A percentile compares a stretch with the other conserved stretches of the same genome.
Conservation (phyloP, 2,888 invertebrate genomes). For the Steinernema carpocapsae region DNA sequence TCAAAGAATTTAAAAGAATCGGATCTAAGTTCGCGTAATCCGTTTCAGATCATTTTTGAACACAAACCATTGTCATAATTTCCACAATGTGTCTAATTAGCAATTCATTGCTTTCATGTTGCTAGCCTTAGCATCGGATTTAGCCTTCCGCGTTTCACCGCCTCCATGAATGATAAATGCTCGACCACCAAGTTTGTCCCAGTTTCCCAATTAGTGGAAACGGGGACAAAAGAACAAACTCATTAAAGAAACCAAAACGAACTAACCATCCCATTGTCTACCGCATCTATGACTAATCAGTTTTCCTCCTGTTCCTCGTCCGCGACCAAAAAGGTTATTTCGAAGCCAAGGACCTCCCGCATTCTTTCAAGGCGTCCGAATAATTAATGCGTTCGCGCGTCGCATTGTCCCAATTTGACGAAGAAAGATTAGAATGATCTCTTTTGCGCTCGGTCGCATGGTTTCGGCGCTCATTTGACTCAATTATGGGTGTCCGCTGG, state of each 20-base stretch:
- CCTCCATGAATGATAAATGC: conserved; percentile 32
- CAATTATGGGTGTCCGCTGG: conserved; percentile 23
- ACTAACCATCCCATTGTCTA: too few species aligned
- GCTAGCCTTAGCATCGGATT: too few species aligned
- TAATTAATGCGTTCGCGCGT: conserved; percentile 29
- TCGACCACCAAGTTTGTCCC: not conserved
- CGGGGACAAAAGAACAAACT: not conserved
- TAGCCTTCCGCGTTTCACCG: not conserved
- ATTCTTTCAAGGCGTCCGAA: conserved; percentile 14
- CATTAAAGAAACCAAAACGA: not conserved
- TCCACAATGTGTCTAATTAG: not conserved
- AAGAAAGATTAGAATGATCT: conserved; percentile 27
- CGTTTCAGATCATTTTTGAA: too few species aligned
- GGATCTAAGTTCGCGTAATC: too few species aligned
- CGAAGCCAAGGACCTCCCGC: conserved; percentile 12
- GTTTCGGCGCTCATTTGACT: conserved; percentile 19
- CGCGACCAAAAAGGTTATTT: conserved; percentile 9
- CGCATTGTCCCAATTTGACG: conserved; percentile 32
- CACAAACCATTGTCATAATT: not conserved
- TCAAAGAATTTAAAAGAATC: too few species aligned
- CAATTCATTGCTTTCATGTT: conserved; percentile 5
- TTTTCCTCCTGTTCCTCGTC: not conserved
- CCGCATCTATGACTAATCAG: too few species aligned
- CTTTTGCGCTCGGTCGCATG: conserved; percentile 7
- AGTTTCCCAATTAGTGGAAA: not conserved